Percentiles rank a stretch among this genome's conserved stretches.
These are phyloP conservation scores for Brachyrhaphis roseni DNA, from an alignment of 2,797 vertebrate genomes.

Conservation along the genomic window DNA sequence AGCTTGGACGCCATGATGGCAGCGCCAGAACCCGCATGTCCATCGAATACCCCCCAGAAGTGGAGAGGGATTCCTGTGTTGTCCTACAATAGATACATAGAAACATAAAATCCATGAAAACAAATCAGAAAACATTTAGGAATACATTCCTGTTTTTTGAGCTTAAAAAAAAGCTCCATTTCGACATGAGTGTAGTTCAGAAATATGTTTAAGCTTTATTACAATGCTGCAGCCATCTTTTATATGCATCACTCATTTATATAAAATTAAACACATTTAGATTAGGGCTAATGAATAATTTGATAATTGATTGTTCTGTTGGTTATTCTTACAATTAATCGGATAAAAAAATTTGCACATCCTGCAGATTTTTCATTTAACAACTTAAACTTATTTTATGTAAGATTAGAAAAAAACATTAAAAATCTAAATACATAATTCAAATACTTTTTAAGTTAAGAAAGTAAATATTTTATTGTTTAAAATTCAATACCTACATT, in stretches of 20 bases:
- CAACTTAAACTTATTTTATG: no score
- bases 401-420: no score
- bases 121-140: neutral
- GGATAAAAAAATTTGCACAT: no score
- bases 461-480: no score
- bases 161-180: neutral
- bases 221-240: neutral
- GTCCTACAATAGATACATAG: conserved; percentile 68
- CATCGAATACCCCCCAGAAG: conserved; percentile 97
- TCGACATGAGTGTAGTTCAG: neutral
- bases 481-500: no score
- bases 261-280: neutral
- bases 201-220: neutral
- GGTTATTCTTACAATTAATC: no score
- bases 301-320: no score
- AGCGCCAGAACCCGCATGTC: conserved; percentile 93
- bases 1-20: conserved; percentile 92
- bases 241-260: neutral
- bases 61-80: conserved; percentile 87
- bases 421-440: no score
- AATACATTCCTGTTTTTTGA: neutral
- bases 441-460: no score
- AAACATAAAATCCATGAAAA: neutral
- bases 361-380: no score
- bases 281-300: no score